Evolutionary conservation across 2,888 invertebrate genomes (phyloP).

Genomic region (Sclerodermus sp.): DNA sequence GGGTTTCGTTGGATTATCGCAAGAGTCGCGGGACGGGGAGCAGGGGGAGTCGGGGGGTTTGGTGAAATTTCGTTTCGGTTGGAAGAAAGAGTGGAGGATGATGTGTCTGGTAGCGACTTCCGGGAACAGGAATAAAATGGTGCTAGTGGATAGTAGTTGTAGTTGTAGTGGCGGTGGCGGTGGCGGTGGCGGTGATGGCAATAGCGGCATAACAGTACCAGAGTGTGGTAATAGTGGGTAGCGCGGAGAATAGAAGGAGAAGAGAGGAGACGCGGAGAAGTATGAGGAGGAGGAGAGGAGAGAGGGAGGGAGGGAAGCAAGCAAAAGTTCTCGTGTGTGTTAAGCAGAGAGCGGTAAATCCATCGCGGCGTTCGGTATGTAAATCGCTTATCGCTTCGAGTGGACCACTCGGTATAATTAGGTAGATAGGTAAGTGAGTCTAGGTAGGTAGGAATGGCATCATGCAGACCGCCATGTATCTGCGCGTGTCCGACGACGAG

Average conservation of each 20-base stretch:
- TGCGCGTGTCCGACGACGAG: slow-evolving; percentile 46
- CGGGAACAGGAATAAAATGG: slow-evolving; percentile 35
- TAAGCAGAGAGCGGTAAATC: slow-evolving; percentile 45
- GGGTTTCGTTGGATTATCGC: too few relatives aligned
- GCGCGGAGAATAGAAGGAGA: too few relatives aligned
- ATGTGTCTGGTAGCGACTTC: slow-evolving; percentile 11
- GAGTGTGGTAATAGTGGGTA: too few relatives aligned
- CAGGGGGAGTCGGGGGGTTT: too few relatives aligned
- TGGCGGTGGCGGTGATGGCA: too few relatives aligned
- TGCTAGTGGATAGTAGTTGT: slow-evolving; percentile 7
- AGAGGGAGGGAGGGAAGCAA: slow-evolving; percentile 1
- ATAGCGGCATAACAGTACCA: too few relatives aligned
- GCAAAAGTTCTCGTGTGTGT: not conserved
- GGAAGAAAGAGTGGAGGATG: too few relatives aligned
- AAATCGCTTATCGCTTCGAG: slow-evolving; percentile 56
- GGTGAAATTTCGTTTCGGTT: too few relatives aligned
- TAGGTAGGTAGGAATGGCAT: slow-evolving; percentile 34
- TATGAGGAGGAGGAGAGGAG: slow-evolving; percentile 14
- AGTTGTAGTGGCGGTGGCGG: not conserved
- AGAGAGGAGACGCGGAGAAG: too few relatives aligned
- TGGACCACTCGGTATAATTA: slow-evolving; percentile 55
- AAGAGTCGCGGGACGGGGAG: too few relatives aligned
- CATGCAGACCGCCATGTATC: slow-evolving; percentile 38
- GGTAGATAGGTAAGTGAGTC: slow-evolving; percentile 40
- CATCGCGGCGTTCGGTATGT: slow-evolving; percentile 50